Conservation (phyloP, 2,888 invertebrate genomes). For the Neocrepidodera transversa region DNA sequence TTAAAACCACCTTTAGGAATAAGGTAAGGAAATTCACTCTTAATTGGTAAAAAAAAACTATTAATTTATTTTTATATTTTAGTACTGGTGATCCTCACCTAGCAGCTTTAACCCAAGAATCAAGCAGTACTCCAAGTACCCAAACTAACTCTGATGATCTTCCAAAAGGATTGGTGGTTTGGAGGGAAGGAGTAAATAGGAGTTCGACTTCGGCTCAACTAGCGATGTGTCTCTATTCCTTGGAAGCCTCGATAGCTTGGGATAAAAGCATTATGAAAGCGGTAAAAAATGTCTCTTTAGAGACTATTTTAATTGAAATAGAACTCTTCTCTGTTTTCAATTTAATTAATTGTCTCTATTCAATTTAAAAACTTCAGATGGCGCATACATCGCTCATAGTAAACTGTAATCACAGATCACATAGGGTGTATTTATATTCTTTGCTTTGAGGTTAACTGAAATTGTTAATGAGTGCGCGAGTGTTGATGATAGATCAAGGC, state of each 20-base stretch:
- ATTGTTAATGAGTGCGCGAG: too few species aligned
- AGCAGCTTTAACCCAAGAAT: slow-evolving; percentile 64
- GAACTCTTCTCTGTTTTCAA: too few species aligned
- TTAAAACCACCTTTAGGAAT: slow-evolving; percentile 88
- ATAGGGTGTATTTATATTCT: too few species aligned
- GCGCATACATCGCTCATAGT: too few species aligned
- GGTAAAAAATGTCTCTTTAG: slow-evolving; percentile 72
- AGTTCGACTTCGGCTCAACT: slow-evolving; percentile 90
- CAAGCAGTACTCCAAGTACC: slow-evolving; percentile 52
- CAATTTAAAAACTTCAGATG: too few species aligned
- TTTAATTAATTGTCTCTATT: too few species aligned
- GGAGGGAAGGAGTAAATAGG: slow-evolving; percentile 88
- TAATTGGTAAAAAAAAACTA: too few species aligned
- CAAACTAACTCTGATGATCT: slow-evolving; percentile 63
- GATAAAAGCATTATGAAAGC: slow-evolving; percentile 99
- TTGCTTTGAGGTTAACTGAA: too few species aligned
- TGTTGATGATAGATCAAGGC: too few species aligned
- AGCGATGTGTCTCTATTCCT: slow-evolving; percentile 85
- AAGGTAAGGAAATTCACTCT: slow-evolving; percentile 60
- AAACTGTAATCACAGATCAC: too few species aligned
- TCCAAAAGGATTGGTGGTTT: slow-evolving; percentile 80
- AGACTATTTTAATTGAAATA: too few species aligned
- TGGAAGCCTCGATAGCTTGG: slow-evolving; percentile 96
- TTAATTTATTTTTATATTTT: slow-evolving; percentile 20
- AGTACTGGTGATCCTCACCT: slow-evolving; percentile 69